These are phyloP conservation scores for Spodoptera litura DNA, from an alignment of 1,140 invertebrate genomes.

Conservation along the genomic window DNA sequence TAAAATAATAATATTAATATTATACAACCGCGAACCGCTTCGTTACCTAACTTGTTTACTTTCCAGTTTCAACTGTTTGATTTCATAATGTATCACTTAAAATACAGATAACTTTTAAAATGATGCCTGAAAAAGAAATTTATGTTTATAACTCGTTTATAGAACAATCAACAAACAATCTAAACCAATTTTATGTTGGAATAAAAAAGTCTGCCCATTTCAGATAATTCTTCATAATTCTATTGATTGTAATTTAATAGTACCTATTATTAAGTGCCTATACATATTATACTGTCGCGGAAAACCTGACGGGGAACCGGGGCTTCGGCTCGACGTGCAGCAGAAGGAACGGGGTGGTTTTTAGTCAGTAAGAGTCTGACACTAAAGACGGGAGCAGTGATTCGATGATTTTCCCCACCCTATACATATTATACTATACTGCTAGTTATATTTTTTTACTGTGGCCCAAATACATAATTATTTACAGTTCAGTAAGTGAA, in stretches of 20 bases:
- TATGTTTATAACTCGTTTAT: too few species aligned
- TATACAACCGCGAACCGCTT: conserved; percentile 6
- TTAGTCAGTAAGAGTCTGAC: too few species aligned
- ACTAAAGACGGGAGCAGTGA: too few species aligned
- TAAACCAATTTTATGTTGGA: too few species aligned
- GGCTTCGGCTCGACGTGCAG: too few species aligned
- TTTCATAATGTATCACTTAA: not conserved
- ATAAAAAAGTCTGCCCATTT: not conserved
- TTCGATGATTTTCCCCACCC: too few species aligned
- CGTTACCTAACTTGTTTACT: conserved; percentile 4
- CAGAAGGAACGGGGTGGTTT: too few species aligned
- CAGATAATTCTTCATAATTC: too few species aligned
- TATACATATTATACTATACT: not conserved
- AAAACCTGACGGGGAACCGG: too few species aligned
- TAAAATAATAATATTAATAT: not conserved
- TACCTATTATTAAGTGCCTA: not conserved
- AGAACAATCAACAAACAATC: too few species aligned
- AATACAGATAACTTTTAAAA: not conserved
- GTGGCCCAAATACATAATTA: conserved; percentile 73
- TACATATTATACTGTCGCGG: not conserved
- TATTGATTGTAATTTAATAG: too few species aligned
- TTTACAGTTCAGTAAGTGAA: conserved; percentile 65
- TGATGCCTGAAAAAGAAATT: too few species aligned
- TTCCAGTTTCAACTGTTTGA: not conserved
- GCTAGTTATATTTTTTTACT: conserved; percentile 54